Percentiles rank a stretch among this genome's conserved stretches.
Evolutionary conservation across 1,140 invertebrate genomes (phyloP).

Genomic region (Caenorhabditis tropicalis): DNA sequence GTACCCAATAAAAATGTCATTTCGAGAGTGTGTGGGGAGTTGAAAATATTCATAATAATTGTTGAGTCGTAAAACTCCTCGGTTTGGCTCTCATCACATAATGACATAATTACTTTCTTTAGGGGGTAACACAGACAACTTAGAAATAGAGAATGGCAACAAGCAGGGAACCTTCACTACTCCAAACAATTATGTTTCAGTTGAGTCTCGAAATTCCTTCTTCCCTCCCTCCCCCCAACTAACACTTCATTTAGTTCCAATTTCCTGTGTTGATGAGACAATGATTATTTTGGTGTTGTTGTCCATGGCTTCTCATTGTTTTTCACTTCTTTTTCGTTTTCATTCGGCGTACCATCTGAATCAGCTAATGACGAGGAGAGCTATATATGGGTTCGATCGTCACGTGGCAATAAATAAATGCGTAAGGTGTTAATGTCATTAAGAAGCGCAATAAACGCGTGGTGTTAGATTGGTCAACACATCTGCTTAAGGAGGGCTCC

Average conservation of each 20-base stretch:
- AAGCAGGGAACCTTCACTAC: neutral
- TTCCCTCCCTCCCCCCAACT: neutral
- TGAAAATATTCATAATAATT: conserved; percentile 29
- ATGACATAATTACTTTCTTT: conserved; percentile 41
- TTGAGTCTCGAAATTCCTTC: conserved; percentile 13
- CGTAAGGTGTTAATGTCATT: conserved; percentile 39
- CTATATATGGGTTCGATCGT: conserved; percentile 25
- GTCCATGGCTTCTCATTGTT: neutral
- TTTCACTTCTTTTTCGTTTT: neutral
- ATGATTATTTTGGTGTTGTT: conserved; percentile 27
- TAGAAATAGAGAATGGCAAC: neutral
- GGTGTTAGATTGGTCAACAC: conserved; percentile 31
- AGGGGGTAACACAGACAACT: conserved; percentile 6
- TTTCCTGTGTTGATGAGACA: neutral
- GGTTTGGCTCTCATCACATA: conserved; percentile 41
- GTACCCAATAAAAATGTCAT: conserved; percentile 29
- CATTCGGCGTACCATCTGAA: neutral
- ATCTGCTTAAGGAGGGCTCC: conserved; percentile 34
- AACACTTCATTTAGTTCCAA: conserved; percentile 41
- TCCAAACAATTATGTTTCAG: conserved; percentile 34
- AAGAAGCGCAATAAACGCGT: conserved; percentile 2
- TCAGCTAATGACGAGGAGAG: conserved; percentile 25
- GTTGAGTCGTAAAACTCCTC: conserved; percentile 24
- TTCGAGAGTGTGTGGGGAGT: neutral
- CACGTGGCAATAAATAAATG: conserved; percentile 36